These are phyloP conservation scores for Unio delphinus DNA, from an alignment of 2,888 invertebrate species.

Conservation along the genomic window DNA sequence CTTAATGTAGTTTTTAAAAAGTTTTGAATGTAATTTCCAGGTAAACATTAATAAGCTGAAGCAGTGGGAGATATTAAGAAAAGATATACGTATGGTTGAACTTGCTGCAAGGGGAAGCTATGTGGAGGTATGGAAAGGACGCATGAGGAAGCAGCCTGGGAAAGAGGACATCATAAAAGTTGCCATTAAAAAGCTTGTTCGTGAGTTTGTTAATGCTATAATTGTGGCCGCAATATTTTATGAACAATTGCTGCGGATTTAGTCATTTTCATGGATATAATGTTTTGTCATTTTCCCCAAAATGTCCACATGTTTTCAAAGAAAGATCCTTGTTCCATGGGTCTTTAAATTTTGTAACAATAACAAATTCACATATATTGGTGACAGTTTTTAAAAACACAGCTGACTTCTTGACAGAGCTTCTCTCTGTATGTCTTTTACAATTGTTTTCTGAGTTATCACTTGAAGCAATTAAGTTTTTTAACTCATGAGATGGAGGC, in stretches of 20 bases:
- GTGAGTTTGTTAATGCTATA: conserved; percentile 28
- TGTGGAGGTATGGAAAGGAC: conserved; percentile 63
- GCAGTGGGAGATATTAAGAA: conserved; percentile 60
- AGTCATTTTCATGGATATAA: background rate
- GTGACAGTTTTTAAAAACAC: too few species aligned
- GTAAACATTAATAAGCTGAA: conserved; percentile 13
- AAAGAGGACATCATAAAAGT: conserved; percentile 58
- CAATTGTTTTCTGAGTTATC: too few species aligned
- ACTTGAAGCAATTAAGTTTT: too few species aligned
- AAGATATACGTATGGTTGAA: conserved; percentile 57
- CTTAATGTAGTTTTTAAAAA: background rate
- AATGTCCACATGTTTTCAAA: too few species aligned
- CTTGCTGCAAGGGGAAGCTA: conserved; percentile 57
- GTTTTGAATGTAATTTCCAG: too few species aligned
- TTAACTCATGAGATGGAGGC: too few species aligned
- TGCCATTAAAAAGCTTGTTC: conserved; percentile 55
- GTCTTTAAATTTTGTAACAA: too few species aligned
- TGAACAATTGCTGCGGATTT: background rate
- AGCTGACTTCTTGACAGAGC: too few species aligned
- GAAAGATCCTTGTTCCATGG: too few species aligned
- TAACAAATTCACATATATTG: too few species aligned
- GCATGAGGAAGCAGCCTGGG: conserved; percentile 55
- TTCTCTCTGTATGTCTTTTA: too few species aligned
- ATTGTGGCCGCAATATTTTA: background rate
- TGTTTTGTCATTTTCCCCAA: background rate